These are phyloP conservation scores for Epinephelus coioides DNA, from an alignment of 2,797 vertebrate genomes.

Conservation along the genomic window DNA sequence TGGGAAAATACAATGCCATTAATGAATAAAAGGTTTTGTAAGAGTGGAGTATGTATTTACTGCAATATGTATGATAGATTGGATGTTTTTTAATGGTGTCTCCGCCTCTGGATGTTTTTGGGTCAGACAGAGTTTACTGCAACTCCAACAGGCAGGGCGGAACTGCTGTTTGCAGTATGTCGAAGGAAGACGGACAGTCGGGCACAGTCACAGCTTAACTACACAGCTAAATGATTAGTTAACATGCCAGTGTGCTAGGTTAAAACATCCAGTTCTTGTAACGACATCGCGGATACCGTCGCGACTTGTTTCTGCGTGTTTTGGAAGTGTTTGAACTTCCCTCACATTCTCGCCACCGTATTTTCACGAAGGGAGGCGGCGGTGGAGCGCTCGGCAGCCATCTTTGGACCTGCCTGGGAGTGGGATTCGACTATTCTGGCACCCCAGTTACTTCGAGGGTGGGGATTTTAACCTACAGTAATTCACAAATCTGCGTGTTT, in stretches of 20 bases:
- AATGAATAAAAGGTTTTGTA: neutral
- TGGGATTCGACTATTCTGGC: slow-evolving; percentile 80
- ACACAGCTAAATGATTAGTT: slow-evolving; percentile 18
- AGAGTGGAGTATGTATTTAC: neutral
- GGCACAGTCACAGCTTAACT: slow-evolving; percentile 51
- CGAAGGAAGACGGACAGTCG: slow-evolving; percentile 55
- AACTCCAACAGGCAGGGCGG: slow-evolving; percentile 76
- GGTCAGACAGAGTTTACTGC: slow-evolving; percentile 81
- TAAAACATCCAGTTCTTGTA: neutral
- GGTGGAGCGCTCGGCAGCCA: slow-evolving; percentile 85
- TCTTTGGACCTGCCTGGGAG: slow-evolving; percentile 85
- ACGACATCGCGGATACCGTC: slow-evolving; percentile 34
- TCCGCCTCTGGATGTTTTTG: slow-evolving; percentile 73
- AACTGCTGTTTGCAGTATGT: slow-evolving; percentile 69
- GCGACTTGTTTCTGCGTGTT: slow-evolving; percentile 55
- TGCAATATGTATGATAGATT: neutral
- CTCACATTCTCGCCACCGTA: slow-evolving; percentile 66
- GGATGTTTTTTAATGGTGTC: slow-evolving; percentile 44
- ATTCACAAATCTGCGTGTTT: slow-evolving; percentile 41
- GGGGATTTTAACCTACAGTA: slow-evolving; percentile 78
- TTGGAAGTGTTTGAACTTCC: slow-evolving; percentile 70
- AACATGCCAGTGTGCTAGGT: slow-evolving; percentile 9
- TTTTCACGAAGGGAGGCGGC: slow-evolving; percentile 85
- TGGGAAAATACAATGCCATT: neutral
- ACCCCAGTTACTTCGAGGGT: slow-evolving; percentile 84